A percentile compares a stretch with the other conserved stretches of the same genome.
These are phyloP conservation scores for Clunio marinus DNA, from an alignment of 2,888 invertebrate genomes.

Conservation along the genomic window DNA sequence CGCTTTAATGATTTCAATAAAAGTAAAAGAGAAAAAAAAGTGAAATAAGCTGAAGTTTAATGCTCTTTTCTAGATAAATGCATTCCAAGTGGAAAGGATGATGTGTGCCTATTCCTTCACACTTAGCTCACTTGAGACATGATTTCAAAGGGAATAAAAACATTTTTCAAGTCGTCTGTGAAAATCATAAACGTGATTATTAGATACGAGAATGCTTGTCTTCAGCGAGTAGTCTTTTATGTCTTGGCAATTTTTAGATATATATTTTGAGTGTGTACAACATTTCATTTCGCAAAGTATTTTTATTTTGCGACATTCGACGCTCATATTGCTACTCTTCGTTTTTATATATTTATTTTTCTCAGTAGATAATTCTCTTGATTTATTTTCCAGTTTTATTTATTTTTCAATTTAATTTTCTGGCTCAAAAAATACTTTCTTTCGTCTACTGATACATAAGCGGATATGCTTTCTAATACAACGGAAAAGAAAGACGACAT, in stretches of 20 bases:
- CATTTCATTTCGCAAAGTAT: too few relatives aligned
- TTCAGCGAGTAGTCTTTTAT: too few relatives aligned
- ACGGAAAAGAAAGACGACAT: not conserved
- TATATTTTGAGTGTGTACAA: too few relatives aligned
- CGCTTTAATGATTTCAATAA: constrained; percentile 25
- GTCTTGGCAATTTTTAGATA: too few relatives aligned
- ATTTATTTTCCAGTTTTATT: not conserved
- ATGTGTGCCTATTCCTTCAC: too few relatives aligned
- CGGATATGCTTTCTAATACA: not conserved
- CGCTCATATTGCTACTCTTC: too few relatives aligned
- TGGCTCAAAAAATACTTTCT: not conserved
- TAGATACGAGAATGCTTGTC: too few relatives aligned
- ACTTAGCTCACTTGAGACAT: too few relatives aligned
- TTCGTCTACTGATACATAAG: not conserved
- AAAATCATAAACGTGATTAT: not conserved
- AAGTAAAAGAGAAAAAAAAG: constrained; percentile 5
- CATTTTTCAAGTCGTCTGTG: not conserved
- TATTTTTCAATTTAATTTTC: constrained; percentile 25
- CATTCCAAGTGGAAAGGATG: not conserved
- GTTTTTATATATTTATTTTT: not conserved
- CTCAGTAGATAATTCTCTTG: not conserved
- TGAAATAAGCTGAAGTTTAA: constrained; percentile 24
- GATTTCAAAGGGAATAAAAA: not conserved
- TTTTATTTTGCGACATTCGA: too few relatives aligned
- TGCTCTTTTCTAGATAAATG: constrained; percentile 4